Percentiles rank a stretch among this genome's conserved stretches.
These are phyloP conservation scores for Carassius gibelio DNA, from an alignment of 2,113 vertebrate genomes.

Conservation along the genomic window DNA sequence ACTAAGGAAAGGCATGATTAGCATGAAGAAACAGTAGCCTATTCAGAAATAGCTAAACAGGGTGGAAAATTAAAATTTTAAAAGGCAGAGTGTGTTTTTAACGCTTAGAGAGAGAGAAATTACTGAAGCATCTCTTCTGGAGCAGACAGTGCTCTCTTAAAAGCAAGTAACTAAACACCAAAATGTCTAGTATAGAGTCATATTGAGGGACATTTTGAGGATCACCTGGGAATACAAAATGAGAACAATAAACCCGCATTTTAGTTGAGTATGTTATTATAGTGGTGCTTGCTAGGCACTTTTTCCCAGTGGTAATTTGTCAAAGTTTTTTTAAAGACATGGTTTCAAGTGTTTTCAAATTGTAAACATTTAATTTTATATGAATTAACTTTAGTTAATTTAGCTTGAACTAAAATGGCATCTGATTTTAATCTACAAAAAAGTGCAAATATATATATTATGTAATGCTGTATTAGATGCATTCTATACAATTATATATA, in stretches of 20 bases:
- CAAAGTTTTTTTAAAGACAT: background rate
- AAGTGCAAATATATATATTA: background rate
- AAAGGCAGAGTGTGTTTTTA: conserved; percentile 21
- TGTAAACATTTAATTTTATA: no score
- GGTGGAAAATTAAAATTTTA: background rate
- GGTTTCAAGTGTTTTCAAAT: background rate
- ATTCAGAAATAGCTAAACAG: background rate
- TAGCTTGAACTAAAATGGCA: background rate
- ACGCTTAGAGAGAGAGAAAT: background rate
- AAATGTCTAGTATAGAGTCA: background rate
- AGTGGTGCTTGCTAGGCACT: background rate
- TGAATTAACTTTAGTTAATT: no score
- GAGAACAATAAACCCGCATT: background rate
- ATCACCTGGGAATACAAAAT: background rate
- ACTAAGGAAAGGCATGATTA: background rate
- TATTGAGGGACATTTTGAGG: background rate
- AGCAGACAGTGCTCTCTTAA: no score
- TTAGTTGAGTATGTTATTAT: background rate
- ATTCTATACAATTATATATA: no score
- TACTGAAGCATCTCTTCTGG: background rate
- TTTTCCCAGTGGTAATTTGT: background rate
- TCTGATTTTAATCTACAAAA: background rate
- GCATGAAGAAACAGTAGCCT: background rate
- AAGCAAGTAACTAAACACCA: background rate
- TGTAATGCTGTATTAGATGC: no score